phyloP scores from a whole-genome alignment of 2,888 invertebrate species.

The Erebia aethiops region DNA sequence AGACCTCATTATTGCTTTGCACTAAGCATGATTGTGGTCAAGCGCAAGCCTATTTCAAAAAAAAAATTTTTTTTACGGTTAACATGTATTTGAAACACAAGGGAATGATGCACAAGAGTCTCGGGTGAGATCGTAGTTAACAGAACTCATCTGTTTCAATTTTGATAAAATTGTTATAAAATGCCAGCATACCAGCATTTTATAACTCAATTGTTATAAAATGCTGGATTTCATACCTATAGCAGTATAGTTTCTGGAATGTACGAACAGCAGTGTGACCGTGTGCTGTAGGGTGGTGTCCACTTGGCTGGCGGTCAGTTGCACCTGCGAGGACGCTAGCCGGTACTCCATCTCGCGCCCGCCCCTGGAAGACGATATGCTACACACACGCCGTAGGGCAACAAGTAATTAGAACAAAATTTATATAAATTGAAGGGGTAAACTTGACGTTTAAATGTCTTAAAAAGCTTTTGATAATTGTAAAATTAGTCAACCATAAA shows the following conservation, averaged over 20 bases:
- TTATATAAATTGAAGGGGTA: background rate
- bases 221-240: conserved; percentile 55
- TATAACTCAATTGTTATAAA: too few species aligned
- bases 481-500: too few species aligned
- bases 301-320: conserved; percentile 61
- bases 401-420: conserved; percentile 34
- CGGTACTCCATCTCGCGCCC: conserved; percentile 87
- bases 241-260: conserved; percentile 70
- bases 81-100: too few species aligned
- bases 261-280: conserved; percentile 66
- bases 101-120: too few species aligned
- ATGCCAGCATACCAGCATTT: too few species aligned
- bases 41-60: too few species aligned
- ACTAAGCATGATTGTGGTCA: too few species aligned
- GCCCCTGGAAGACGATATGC: conserved; percentile 76
- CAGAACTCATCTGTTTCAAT: too few species aligned
- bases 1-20: too few species aligned
- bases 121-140: too few species aligned
- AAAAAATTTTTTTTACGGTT: too few species aligned
- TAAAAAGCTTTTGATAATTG: background rate
- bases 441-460: background rate
- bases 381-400: conserved; percentile 46
- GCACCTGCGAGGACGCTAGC: conserved; percentile 83
- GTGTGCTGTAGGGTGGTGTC: conserved; percentile 66
- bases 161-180: too few species aligned